These are phyloP conservation scores for Labeo rohita DNA, from an alignment of 2,113 vertebrate genomes.

Conservation along the genomic window DNA sequence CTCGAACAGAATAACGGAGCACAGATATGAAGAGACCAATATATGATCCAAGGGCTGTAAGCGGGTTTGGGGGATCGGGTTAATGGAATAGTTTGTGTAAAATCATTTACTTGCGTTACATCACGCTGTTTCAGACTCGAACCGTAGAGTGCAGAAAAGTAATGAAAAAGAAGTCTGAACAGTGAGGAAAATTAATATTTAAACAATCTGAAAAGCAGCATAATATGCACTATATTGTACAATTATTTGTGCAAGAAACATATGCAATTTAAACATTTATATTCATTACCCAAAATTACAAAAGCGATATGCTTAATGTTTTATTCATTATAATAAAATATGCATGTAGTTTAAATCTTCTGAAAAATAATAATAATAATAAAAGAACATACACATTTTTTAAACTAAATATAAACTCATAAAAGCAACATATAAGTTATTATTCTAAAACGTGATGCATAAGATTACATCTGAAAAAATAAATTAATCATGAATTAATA, in stretches of 20 bases:
- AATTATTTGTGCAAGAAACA: not conserved
- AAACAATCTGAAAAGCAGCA: not conserved
- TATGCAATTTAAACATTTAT: not conserved
- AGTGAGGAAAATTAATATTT: not conserved
- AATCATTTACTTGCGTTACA: not conserved
- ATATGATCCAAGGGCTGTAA: not conserved
- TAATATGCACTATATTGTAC: not conserved
- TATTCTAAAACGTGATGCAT: not conserved
- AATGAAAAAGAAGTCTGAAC: not conserved
- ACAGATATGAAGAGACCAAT: not conserved
- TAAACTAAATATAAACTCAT: not conserved
- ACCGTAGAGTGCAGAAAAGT: not conserved
- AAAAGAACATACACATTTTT: not conserved
- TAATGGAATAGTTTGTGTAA: not conserved
- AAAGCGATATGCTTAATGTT: not conserved
- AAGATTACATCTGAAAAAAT: not conserved
- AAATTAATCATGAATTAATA: no score
- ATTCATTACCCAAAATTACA: not conserved
- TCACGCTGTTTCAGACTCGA: not conserved
- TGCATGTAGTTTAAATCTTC: not conserved
- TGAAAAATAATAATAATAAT: not conserved
- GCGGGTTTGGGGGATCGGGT: not conserved
- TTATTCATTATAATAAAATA: not conserved
- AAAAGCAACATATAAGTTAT: not conserved
- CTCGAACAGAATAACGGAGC: not conserved